Percentiles rank a stretch among this genome's conserved stretches.
Conservation (phyloP, 2,888 invertebrate genomes). For the Dasypolia templi region DNA sequence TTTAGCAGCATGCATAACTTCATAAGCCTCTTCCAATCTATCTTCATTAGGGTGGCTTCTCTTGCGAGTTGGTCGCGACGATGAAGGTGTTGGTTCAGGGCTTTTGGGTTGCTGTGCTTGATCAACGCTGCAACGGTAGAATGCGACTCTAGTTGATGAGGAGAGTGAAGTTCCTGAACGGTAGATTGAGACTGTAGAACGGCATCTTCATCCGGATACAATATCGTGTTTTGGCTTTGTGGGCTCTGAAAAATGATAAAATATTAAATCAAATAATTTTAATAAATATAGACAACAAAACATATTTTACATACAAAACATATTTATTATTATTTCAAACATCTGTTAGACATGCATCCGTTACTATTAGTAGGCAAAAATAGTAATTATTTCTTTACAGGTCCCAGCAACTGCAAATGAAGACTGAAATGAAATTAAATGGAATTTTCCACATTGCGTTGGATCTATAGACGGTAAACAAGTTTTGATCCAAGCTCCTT, state of each 20-base stretch:
- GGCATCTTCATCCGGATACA: conserved; percentile 50
- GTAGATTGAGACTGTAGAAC: conserved; percentile 47
- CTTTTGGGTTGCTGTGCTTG: conserved; percentile 41
- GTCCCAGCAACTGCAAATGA: conserved; percentile 50
- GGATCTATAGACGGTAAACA: conserved; percentile 39
- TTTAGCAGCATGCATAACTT: conserved; percentile 57
- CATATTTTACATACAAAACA: conserved; percentile 39
- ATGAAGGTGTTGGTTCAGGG: conserved; percentile 43
- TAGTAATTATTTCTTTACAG: conserved; percentile 48
- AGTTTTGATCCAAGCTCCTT: conserved; percentile 48
- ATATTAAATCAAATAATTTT: conserved; percentile 46
- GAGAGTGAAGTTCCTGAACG: conserved; percentile 49
- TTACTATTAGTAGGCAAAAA: conserved; percentile 38
- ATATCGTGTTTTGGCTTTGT: conserved; percentile 50
- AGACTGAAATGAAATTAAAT: conserved; percentile 39
- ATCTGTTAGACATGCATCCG: conserved; percentile 49
- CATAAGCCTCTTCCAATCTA: conserved; percentile 25
- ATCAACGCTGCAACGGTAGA: conserved; percentile 41
- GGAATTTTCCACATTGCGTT: conserved; percentile 55
- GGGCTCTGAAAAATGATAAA: conserved; percentile 48
- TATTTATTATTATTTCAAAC: conserved; percentile 51
- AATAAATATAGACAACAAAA: conserved; percentile 33
- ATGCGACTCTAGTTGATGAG: conserved; percentile 47
- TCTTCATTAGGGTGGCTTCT: conserved; percentile 4
- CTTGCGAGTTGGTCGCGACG: conserved; percentile 52